These are phyloP conservation scores for Phoxinus dragarum DNA, from an alignment of 2,797 vertebrate genomes.

Conservation along the genomic window DNA sequence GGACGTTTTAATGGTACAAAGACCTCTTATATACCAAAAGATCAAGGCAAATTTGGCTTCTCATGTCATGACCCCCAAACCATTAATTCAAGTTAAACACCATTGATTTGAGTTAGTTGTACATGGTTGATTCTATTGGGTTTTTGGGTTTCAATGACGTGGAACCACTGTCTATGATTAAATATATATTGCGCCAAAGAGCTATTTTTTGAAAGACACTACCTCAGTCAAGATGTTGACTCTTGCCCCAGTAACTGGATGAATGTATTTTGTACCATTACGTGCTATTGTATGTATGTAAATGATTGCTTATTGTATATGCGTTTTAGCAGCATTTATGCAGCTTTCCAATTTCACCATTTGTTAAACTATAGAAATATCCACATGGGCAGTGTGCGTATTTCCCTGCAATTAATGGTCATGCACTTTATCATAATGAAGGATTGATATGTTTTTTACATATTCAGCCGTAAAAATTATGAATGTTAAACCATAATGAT, in stretches of 20 bases:
- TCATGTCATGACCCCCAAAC: too few relatives aligned
- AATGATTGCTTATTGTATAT: slow-evolving; percentile 4
- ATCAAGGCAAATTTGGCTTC: too few relatives aligned
- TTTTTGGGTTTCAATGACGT: too few relatives aligned
- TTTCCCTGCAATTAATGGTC: not conserved
- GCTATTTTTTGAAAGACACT: slow-evolving; percentile 29
- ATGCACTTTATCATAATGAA: not conserved
- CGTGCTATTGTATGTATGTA: slow-evolving; percentile 28
- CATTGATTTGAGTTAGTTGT: too few relatives aligned
- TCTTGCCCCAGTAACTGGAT: slow-evolving; percentile 6
- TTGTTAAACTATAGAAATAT: not conserved
- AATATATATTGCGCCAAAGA: too few relatives aligned
- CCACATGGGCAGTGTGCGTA: not conserved
- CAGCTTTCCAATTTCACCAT: not conserved
- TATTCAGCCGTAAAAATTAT: not conserved
- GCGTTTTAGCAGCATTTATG: slow-evolving; percentile 3
- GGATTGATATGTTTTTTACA: not conserved
- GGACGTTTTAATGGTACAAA: too few relatives aligned
- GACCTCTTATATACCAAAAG: too few relatives aligned
- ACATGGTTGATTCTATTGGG: too few relatives aligned
- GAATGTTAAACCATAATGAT: not conserved
- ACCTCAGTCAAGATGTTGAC: slow-evolving; percentile 40
- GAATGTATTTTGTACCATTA: not conserved
- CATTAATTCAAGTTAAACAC: too few relatives aligned
- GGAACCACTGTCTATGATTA: too few relatives aligned